Conservation (phyloP, 1,140 invertebrate genomes). For the Camponotus vicinus region DNA sequence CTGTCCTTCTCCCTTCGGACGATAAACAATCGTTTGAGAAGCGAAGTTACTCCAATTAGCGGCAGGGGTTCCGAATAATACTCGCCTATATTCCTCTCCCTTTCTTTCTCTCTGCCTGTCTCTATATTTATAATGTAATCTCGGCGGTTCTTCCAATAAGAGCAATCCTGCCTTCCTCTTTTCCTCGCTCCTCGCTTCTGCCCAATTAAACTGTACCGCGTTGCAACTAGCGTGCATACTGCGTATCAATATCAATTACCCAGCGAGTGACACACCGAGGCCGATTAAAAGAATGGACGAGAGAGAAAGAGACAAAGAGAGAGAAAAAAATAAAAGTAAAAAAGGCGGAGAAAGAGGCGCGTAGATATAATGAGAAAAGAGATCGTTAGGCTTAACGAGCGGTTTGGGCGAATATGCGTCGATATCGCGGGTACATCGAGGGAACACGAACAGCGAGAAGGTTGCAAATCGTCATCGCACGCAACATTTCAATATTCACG, state of each 20-base stretch:
- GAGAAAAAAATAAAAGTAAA: constrained; percentile 23
- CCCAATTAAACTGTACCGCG: constrained; percentile 70
- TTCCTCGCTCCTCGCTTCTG: constrained; percentile 62
- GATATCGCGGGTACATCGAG: background rate
- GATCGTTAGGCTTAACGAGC: constrained; percentile 65
- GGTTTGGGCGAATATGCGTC: constrained; percentile 41
- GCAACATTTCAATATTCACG: background rate
- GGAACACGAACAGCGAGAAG: background rate
- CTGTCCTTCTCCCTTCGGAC: constrained; percentile 48
- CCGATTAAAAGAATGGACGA: constrained; percentile 65
- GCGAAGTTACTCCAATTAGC: constrained; percentile 74
- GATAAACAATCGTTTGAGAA: constrained; percentile 73
- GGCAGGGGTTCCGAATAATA: constrained; percentile 69
- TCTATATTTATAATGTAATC: constrained; percentile 73
- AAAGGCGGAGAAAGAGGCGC: constrained; percentile 35
- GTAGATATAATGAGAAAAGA: constrained; percentile 61
- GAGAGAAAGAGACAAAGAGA: constrained; percentile 27
- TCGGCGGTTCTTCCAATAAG: constrained; percentile 65
- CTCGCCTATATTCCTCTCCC: constrained; percentile 9
- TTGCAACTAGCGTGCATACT: constrained; percentile 67
- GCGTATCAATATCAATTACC: constrained; percentile 76
- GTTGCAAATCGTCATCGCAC: background rate
- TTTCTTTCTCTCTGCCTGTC: constrained; percentile 15
- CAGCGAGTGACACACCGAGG: constrained; percentile 62
- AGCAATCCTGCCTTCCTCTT: constrained; percentile 55